These are phyloP conservation scores for Bujurquina vittata DNA, from an alignment of 2,113 vertebrate species.

Conservation along the genomic window DNA sequence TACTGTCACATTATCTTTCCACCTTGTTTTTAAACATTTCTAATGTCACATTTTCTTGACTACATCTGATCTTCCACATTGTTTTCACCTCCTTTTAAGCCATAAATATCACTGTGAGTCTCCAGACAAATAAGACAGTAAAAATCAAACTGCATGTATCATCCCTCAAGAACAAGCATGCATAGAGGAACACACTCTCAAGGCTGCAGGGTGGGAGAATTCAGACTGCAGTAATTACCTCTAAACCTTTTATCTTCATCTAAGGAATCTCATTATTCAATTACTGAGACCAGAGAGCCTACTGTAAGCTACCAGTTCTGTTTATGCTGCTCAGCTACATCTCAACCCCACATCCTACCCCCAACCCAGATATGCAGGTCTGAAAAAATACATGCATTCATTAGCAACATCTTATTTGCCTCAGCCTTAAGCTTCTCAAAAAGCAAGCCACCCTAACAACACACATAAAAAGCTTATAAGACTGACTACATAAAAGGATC, in stretches of 20 bases:
- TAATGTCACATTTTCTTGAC: neutral
- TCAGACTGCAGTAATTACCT: conserved; percentile 69
- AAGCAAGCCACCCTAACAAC: conserved; percentile 9
- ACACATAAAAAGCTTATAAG: conserved; percentile 23
- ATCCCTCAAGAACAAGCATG: conserved; percentile 38
- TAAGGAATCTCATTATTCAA: conserved; percentile 75
- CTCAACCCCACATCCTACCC: neutral
- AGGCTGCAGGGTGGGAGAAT: conserved; percentile 13
- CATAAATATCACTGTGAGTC: conserved; percentile 7
- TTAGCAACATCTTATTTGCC: conserved; percentile 13
- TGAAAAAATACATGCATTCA: conserved; percentile 35
- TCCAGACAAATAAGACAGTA: conserved; percentile 12
- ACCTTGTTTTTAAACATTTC: neutral
- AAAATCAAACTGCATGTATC: conserved; percentile 45
- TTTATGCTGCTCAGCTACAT: conserved; percentile 20
- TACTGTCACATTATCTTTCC: neutral
- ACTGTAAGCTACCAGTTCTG: conserved; percentile 39
- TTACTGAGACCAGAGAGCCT: conserved; percentile 54
- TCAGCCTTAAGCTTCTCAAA: conserved; percentile 22
- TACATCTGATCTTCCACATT: neutral
- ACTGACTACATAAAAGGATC: conserved; percentile 35
- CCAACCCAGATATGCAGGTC: neutral
- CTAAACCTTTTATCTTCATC: conserved; percentile 77
- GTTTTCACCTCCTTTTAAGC: neutral
- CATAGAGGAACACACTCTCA: conserved; percentile 9